Conservation (phyloP, 2,888 invertebrate genomes). For the Lysandra bellargus region DNA sequence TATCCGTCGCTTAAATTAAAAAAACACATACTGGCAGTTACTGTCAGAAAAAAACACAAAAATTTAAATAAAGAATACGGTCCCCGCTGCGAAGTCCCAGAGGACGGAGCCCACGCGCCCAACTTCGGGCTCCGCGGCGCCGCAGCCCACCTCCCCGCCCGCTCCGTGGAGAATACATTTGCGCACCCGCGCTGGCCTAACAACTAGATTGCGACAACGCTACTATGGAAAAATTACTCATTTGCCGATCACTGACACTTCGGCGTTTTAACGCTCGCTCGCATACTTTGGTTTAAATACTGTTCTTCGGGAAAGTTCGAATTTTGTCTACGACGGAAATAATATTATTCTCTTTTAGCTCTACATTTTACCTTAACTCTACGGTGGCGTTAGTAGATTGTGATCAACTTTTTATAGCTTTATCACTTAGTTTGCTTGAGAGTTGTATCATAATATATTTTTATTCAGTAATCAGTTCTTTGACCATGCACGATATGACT, state of each 20-base stretch:
- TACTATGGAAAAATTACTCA: constrained; percentile 71
- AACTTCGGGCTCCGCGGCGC: constrained; percentile 76
- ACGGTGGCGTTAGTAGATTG: too few relatives aligned
- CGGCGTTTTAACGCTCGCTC: background rate
- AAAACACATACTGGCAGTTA: background rate
- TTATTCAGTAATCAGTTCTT: too few relatives aligned
- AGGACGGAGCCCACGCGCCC: constrained; percentile 77
- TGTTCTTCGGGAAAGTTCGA: too few relatives aligned
- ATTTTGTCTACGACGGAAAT: too few relatives aligned
- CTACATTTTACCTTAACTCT: too few relatives aligned
- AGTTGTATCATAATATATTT: too few relatives aligned
- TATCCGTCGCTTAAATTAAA: background rate
- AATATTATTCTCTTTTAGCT: too few relatives aligned
- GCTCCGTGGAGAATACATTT: constrained; percentile 76
- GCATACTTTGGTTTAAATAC: background rate
- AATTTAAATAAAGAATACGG: constrained; percentile 56
- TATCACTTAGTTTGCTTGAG: too few relatives aligned
- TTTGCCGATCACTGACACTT: constrained; percentile 55
- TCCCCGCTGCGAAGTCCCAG: constrained; percentile 64
- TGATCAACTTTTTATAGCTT: too few relatives aligned
- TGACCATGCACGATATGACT: background rate
- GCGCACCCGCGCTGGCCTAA: constrained; percentile 77
- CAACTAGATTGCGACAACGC: constrained; percentile 73
- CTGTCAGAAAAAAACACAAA: constrained; percentile 33
- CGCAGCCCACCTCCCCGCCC: constrained; percentile 56